Base-by-base conservation (phyloP, 2,888 invertebrate genomes). In the Pandemis corylana region DNA sequence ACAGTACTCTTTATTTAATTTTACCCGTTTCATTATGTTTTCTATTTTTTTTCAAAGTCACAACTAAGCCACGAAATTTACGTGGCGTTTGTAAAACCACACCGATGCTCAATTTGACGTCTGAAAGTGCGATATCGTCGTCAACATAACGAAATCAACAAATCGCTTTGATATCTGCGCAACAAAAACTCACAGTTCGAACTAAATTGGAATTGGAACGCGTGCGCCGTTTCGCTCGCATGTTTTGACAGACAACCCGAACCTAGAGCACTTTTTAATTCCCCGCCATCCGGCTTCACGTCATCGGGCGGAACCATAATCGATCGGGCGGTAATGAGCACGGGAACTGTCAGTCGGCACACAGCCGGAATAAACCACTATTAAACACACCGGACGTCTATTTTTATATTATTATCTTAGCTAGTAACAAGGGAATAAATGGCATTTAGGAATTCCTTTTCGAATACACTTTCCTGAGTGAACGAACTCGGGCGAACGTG, bases 271-370 rank as follows among this genome's bases (percentile, higher is more conserved):
- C 81, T 81, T 81, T 82, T 83, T 85, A 82, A 85, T 87, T 84
- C 83, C 83, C 82, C 78, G 80, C 79, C 73, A 78, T 79, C 80
- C 80, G 81, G 80, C 77, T 81, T 84, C 83, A 80, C 79, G 79
- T 80, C 82, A 82, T 82, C 82, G 80, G 81, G 72, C 78, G 83
- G 51, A 72, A 51, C 68, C 49, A 63, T 70, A 69, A 82, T 81
- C 81, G 79, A 81, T 82, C 73, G 78, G 77, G 76, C 77, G 85
- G 87, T 92, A 92, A 92, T 88, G 90, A 90, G 90, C 88, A 87
- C 85, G 88, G 93, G 92, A 94, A 91, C 92, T 87, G 89, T 90
- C 90, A 86, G 82, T 90, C 90, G 83, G 78, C 86, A 82, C 80
- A 77, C 78, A 76, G 79, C 83, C 87, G 87, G 90, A 91, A 89